Percentiles rank a stretch among this genome's conserved stretches.
Conservation (phyloP, 2,888 invertebrate species). For the Drosophila mimetica region DNA sequence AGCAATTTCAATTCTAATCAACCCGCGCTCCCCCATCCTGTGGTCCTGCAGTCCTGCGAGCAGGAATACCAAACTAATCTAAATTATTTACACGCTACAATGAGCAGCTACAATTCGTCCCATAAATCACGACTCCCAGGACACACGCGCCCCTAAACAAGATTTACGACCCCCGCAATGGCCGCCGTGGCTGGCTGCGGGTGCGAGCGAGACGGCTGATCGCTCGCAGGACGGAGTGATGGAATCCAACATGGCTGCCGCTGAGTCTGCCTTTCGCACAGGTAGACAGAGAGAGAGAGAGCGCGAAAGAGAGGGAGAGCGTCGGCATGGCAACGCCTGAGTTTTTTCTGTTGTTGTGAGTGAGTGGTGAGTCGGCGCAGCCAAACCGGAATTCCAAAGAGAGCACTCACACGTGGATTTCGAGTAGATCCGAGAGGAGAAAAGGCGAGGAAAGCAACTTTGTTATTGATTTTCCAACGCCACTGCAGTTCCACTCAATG, state of each 20-base stretch:
- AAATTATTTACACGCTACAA: constrained; percentile 79
- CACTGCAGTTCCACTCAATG: constrained; percentile 51
- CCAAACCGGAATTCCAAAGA: constrained; percentile 64
- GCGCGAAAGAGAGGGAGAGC: constrained; percentile 36
- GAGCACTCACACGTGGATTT: constrained; percentile 38
- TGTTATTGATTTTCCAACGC: constrained; percentile 70
- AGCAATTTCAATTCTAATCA: constrained; percentile 66
- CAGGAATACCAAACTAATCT: constrained; percentile 73
- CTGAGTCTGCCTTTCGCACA: constrained; percentile 47
- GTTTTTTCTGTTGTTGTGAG: neutral
- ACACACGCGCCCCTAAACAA: constrained; percentile 79
- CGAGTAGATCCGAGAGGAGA: neutral
- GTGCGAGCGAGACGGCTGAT: constrained; percentile 65
- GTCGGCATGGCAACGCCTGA: constrained; percentile 68
- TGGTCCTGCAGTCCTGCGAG: constrained; percentile 8
- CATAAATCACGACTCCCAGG: constrained; percentile 80
- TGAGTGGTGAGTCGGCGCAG: constrained; percentile 74
- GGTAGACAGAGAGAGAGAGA: constrained; percentile 61
- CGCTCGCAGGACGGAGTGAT: constrained; percentile 65
- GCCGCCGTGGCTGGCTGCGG: constrained; percentile 31
- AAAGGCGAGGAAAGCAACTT: constrained; percentile 38
- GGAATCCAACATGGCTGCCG: constrained; percentile 83
- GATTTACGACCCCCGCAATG: constrained; percentile 71
- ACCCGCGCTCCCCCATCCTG: constrained; percentile 29
- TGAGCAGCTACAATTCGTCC: constrained; percentile 75